Evolutionary conservation across 2,113 vertebrate species (phyloP).

Genomic region (Seriola dumerili): DNA sequence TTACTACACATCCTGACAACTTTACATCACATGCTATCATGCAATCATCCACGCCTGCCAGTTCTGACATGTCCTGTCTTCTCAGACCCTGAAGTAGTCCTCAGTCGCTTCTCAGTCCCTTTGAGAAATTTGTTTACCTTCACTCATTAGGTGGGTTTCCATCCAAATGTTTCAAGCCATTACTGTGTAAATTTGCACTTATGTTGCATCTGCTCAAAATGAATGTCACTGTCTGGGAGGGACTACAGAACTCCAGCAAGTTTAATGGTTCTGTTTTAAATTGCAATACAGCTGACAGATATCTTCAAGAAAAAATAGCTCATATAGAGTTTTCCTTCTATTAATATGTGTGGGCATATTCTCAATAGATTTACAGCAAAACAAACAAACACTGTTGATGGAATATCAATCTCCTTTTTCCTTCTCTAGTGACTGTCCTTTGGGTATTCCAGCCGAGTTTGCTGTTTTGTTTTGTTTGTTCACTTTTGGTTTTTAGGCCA

Average conservation of each 20-base stretch:
- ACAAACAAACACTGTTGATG: constrained; percentile 78
- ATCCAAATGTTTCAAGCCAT: not conserved
- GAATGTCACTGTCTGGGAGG: not conserved
- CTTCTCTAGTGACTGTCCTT: constrained; percentile 62
- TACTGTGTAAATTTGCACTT: not conserved
- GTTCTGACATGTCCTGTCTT: not conserved
- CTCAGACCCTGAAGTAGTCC: not conserved
- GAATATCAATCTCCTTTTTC: constrained; percentile 79
- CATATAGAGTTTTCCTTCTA: constrained; percentile 63
- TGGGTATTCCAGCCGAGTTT: constrained; percentile 70
- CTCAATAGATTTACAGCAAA: constrained; percentile 72
- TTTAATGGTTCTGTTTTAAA: not conserved
- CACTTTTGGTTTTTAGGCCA: constrained; percentile 70
- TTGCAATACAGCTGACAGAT: constrained; percentile 60
- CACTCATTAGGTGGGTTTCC: not conserved
- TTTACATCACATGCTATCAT: constrained; percentile 5
- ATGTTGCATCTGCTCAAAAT: not conserved
- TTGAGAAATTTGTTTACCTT: not conserved
- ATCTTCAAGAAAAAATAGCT: constrained; percentile 50
- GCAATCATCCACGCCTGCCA: not conserved
- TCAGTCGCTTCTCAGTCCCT: too few relatives aligned
- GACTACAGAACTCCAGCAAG: not conserved
- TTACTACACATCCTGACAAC: not conserved
- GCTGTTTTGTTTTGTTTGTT: constrained; percentile 75
- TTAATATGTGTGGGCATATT: constrained; percentile 72